Evolutionary conservation across 2,797 vertebrate species (phyloP).

Genomic region (Buphagus erythrorhynchus): DNA sequence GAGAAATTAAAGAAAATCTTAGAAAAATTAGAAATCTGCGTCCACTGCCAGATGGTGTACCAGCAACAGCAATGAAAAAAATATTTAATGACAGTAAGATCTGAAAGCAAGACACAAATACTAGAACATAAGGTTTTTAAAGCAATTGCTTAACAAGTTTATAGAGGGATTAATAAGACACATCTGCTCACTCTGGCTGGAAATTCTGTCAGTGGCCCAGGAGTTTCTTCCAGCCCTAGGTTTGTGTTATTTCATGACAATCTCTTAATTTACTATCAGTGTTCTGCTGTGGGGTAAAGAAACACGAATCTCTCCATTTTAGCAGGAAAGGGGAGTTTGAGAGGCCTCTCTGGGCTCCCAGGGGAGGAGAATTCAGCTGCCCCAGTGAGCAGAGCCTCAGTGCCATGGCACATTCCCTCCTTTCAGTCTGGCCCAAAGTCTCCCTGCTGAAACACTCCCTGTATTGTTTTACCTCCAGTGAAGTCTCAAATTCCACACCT

Average conservation of each 20-base stretch:
- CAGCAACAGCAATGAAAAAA: not conserved
- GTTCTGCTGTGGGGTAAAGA: not conserved
- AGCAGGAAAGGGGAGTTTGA: not conserved
- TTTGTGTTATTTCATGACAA: not conserved
- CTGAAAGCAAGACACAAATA: constrained; percentile 9
- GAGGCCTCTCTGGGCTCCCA: not conserved
- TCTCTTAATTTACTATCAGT: not conserved
- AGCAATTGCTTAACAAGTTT: not conserved
- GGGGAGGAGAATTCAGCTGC: not conserved
- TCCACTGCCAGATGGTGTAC: constrained; percentile 10
- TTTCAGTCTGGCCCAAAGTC: rapidly evolving
- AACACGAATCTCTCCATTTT: not conserved
- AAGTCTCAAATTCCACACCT: not conserved
- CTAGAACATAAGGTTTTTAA: constrained; percentile 8
- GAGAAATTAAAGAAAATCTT: not conserved
- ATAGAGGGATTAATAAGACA: constrained; percentile 11
- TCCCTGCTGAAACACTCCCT: not conserved
- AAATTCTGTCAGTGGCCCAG: not conserved
- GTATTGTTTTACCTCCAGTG: not conserved
- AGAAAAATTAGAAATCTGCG: not conserved
- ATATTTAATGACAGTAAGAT: constrained; percentile 6
- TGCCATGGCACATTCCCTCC: rapidly evolving
- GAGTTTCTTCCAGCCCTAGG: not conserved
- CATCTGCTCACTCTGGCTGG: not conserved
- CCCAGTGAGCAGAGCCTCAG: rapidly evolving